These are phyloP conservation scores for Scaptomyza tumidula DNA, from an alignment of 2,888 invertebrate species.

Conservation along the genomic window DNA sequence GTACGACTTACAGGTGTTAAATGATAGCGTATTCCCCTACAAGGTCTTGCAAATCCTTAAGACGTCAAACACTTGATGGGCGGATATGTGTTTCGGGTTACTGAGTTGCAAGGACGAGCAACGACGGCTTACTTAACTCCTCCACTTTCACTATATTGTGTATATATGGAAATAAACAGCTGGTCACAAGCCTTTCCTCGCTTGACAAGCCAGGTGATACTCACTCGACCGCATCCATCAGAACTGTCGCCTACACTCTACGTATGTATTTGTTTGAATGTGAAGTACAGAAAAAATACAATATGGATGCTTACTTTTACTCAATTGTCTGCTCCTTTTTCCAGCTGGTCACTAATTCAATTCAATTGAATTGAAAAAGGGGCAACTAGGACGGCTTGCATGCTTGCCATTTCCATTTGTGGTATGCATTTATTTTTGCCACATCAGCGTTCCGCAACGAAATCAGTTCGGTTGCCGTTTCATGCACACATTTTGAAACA, in stretches of 20 bases:
- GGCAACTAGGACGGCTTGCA: conserved; percentile 15
- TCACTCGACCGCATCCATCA: conserved; percentile 54
- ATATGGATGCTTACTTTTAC: conserved; percentile 25
- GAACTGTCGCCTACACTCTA: conserved; percentile 26
- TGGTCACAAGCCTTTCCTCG: conserved; percentile 46
- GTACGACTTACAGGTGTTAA: conserved; percentile 64
- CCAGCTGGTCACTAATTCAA: conserved; percentile 69
- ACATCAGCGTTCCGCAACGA: conserved; percentile 54
- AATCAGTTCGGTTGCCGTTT: conserved; percentile 42
- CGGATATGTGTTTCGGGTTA: conserved; percentile 65
- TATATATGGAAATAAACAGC: conserved; percentile 38
- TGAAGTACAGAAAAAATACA: conserved; percentile 60
- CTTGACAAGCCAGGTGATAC: conserved; percentile 53
- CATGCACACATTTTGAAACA: conserved; percentile 30
- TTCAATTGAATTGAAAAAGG: conserved; percentile 59
- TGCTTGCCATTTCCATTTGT: conserved; percentile 24
- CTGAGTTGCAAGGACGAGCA: conserved; percentile 15
- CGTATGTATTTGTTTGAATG: conserved; percentile 36
- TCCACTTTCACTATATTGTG: conserved; percentile 3
- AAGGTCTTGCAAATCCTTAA: conserved; percentile 15
- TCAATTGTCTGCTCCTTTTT: conserved; percentile 57
- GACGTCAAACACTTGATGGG: conserved; percentile 42
- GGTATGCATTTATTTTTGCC: conserved; percentile 50
- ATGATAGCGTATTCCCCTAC: conserved; percentile 31
- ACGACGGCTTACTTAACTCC: neutral